Evolutionary conservation across 2,797 vertebrate species (phyloP), one percentile per base, ranked within the genome.

Genomic region (Rhynchotus rufescens): DNA sequence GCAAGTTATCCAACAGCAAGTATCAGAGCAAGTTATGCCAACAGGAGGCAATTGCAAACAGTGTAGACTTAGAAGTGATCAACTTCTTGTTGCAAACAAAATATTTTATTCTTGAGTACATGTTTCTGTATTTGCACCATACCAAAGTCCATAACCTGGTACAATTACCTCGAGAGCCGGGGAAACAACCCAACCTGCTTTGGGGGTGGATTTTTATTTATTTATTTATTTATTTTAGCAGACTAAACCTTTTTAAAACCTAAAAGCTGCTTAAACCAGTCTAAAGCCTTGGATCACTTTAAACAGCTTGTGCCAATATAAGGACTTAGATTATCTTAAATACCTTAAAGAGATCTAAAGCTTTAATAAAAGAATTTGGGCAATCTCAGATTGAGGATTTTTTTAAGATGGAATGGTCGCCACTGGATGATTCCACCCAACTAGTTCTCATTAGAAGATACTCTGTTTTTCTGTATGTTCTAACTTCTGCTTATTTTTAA

Each of bases 281-380:
- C 92, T 88, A 89, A 97, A 95, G 74, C 92, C 95, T 52, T 49
- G 75, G 95, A 96, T 97, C 85, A 86, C 78, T 95, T 96, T 96
- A 95, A 97, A 95, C 73, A 93, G 96, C 95, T 96, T 93, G 94
- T 95, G 93, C 94, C 88, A 95, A 85, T 84, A 80, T 40, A 86
- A 92, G 84, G 91, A 56, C 92, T 96, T 84, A 94, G 90, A 93
- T 94, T 88, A 93, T 88, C 75, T 76, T 93, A 95, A 96, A 90
- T 90, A 78, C 86, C 85, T 95, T 95, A 95, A 96, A 95, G 25
- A 93, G 94, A 95, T 94, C 92, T 90, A 92, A 90, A 84, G 94
- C 91, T 95, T 92, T 79, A 67, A 36, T 47, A 78, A 45, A 74
- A 74, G 86, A 85, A 74, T 93, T 91, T 88, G 88, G 54, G 51